Evolutionary conservation across 1,140 invertebrate species (phyloP), one percentile per base, ranked within the genome.

Genomic region (Campoletis sonorensis): DNA sequence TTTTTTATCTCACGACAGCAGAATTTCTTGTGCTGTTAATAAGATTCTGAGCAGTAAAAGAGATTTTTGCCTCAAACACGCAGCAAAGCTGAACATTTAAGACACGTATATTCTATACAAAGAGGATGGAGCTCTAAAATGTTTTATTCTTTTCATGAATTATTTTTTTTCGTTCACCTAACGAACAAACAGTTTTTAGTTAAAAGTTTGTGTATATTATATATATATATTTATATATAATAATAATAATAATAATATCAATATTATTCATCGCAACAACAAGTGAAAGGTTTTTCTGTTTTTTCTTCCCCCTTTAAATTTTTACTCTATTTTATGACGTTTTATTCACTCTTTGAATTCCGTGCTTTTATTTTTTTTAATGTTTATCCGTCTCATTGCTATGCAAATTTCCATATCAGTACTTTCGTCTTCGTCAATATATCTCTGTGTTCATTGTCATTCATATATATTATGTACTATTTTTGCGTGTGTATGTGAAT

Each of bases 171-270:
- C 78, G 72, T 86, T 87, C 78, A 82, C 79, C 87, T 87, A 88
- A 88, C 85, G 86, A 88, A 84, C 87, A 86, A 88, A 88, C 87
- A 88, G 86, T 87, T 81, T 87, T 86, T 7, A 85, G 86, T 86
- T 87, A 54, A 87, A 82, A 87, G 86, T 88, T 87, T 86, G 86
- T 86, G 85, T 86, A 87, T 87, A 87, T 86, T 85, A 81, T 80
- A 86, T 85, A 85, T 86, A 86, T 81, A 26, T 45, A 85, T 86
- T 86, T 82, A 26, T 45, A 45, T 4, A 45, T 45, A 4, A 45
- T 45, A 45, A 10, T 45, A 45, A 10, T 86, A 86, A 85, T 87
- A 84, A 81, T 86, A 82, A 81, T 87, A 86, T 87, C 84, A 86
- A 54, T 54, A 54, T 54, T 54, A 85, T 87, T 86, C 81, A 88